Conservation (phyloP, 1,140 invertebrate genomes). For the Scaptomyza hsui region DNA sequence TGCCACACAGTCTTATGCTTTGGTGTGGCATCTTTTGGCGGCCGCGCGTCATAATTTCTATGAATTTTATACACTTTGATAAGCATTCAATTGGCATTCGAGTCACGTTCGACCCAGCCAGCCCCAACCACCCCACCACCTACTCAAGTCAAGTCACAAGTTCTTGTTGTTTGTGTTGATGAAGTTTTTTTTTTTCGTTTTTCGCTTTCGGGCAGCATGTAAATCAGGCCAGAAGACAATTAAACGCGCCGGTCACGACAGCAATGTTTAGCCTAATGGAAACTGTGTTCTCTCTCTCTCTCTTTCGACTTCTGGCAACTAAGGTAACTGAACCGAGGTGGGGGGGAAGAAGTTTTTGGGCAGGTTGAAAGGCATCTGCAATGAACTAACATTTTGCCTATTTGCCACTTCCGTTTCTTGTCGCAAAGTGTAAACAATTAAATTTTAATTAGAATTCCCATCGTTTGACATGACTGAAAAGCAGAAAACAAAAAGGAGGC, state of each 20-base stretch:
- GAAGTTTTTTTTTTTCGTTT: constrained; percentile 32
- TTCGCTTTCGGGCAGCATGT: constrained; percentile 62
- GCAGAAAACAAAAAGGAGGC: not conserved
- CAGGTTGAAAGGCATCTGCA: not conserved
- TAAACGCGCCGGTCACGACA: constrained; percentile 73
- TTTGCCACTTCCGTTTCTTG: constrained; percentile 63
- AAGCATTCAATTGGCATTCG: constrained; percentile 75
- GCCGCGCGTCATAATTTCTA: constrained; percentile 79
- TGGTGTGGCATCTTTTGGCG: constrained; percentile 46
- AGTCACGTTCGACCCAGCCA: constrained; percentile 61
- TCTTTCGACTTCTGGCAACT: not conserved
- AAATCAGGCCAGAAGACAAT: constrained; percentile 72
- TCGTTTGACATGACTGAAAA: constrained; percentile 54
- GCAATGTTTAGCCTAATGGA: constrained; percentile 74
- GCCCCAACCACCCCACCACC: not conserved
- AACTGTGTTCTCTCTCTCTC: not conserved
- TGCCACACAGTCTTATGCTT: constrained; percentile 44
- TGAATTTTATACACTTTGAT: constrained; percentile 82
- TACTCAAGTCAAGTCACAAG: not conserved
- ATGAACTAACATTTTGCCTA: not conserved
- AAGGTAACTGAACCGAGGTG: not conserved
- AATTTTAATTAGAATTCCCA: constrained; percentile 79
- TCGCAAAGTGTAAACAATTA: constrained; percentile 81
- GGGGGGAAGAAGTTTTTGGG: not conserved
- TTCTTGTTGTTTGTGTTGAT: constrained; percentile 53